phyloP scores from a whole-genome alignment of 1,140 invertebrate genomes.

The Parapsyche elsis region DNA sequence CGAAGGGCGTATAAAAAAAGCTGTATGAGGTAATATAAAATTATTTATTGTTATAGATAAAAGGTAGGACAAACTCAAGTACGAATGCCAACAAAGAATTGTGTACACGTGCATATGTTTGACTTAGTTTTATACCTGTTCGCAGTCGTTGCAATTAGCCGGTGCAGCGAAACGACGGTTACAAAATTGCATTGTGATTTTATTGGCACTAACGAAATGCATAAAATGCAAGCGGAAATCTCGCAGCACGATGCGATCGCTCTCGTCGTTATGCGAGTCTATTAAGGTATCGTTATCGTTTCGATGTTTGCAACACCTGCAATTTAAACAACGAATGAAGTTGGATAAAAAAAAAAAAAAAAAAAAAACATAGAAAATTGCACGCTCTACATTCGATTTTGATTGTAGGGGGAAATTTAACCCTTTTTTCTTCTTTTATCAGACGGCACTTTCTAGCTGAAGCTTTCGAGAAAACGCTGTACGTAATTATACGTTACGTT shows the following conservation, averaged over 20 bases:
- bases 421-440: too few relatives aligned
- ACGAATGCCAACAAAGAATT: background rate
- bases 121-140: background rate
- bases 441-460: too few relatives aligned
- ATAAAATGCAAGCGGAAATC: constrained; percentile 21
- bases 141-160: background rate
- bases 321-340: too few relatives aligned
- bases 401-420: too few relatives aligned
- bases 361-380: too few relatives aligned
- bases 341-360: too few relatives aligned
- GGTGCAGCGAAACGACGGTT: background rate
- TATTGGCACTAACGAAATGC: constrained; percentile 29
- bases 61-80: background rate
- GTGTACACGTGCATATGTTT: background rate
- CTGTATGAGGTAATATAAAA: constrained; percentile 33
- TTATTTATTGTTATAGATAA: constrained; percentile 34
- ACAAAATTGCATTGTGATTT: constrained; percentile 19
- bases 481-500: too few relatives aligned
- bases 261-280: constrained; percentile 11
- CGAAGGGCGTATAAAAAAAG: constrained; percentile 26
- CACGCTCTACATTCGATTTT: too few relatives aligned
- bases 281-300: constrained; percentile 33
- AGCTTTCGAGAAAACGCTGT: too few relatives aligned
- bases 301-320: background rate
- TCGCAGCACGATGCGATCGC: background rate